Percentiles rank a stretch among this genome's conserved stretches.
phyloP scores from a whole-genome alignment of 2,797 vertebrate genomes.

The Chrysocyon brachyurus region DNA sequence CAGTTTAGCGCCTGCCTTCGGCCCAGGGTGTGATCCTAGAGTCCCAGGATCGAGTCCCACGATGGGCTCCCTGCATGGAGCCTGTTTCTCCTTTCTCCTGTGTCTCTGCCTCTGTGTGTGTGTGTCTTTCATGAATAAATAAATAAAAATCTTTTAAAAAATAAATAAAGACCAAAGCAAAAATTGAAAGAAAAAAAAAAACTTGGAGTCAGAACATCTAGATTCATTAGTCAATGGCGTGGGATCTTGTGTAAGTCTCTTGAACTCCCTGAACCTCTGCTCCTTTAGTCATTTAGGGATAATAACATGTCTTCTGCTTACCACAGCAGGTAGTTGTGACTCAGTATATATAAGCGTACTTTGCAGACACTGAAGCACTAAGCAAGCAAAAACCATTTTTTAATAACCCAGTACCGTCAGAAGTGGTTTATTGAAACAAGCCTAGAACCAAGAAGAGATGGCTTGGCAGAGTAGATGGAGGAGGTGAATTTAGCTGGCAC shows the following conservation, averaged over 20 bases:
- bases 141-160: too few species aligned
- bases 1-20: too few species aligned
- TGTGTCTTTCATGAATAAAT: too few species aligned
- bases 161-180: not conserved
- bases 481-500: not conserved
- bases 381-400: constrained; percentile 35
- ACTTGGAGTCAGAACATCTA: not conserved
- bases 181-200: not conserved
- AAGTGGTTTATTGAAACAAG: constrained; percentile 57
- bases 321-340: not conserved
- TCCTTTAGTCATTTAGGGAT: not conserved
- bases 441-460: not conserved
- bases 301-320: constrained; percentile 43
- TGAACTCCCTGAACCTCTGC: not conserved
- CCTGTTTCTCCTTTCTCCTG: too few species aligned
- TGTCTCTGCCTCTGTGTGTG: too few species aligned
- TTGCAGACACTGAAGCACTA: constrained; percentile 1
- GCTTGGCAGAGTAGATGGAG: not conserved
- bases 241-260: not conserved
- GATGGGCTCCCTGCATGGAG: too few species aligned
- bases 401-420: not conserved
- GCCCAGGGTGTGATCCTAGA: too few species aligned
- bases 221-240: not conserved
- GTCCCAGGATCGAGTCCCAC: too few species aligned
- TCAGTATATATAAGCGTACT: not conserved